Evolutionary conservation across 2,888 invertebrate species (phyloP).

Genomic region (Congeria kusceri): DNA sequence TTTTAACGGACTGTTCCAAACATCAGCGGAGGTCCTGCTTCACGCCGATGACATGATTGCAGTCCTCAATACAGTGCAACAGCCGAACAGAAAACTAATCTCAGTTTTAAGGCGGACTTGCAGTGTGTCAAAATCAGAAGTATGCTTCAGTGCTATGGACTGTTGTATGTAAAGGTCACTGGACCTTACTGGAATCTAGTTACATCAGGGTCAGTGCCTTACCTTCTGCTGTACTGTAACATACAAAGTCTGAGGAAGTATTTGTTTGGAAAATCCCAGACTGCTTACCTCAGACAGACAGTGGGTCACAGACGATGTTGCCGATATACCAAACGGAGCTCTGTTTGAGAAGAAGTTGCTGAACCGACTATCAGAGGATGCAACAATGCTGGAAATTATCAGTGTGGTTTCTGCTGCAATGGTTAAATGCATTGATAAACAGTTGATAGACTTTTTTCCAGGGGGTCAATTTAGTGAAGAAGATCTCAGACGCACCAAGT

Average conservation of each 20-base stretch:
- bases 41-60: constrained; percentile 29
- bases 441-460: constrained; percentile 52
- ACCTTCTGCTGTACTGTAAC: constrained; percentile 36
- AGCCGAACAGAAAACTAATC: constrained; percentile 35
- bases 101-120: constrained; percentile 34
- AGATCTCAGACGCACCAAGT: constrained; percentile 26
- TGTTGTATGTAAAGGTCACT: constrained; percentile 42
- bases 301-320: constrained; percentile 4
- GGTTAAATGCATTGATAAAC: constrained; percentile 31
- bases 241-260: constrained; percentile 4
- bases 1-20: constrained; percentile 53
- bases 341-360: background rate
- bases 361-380: background rate
- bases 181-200: constrained; percentile 50
- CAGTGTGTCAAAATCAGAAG: constrained; percentile 10
- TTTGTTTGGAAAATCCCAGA: background rate
- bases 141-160: constrained; percentile 29
- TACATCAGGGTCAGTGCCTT: constrained; percentile 16
- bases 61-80: constrained; percentile 13
- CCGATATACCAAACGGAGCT: background rate
- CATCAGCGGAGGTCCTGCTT: constrained; percentile 37
- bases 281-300: background rate
- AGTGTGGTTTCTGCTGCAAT: constrained; percentile 1
- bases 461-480: constrained; percentile 34
- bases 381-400: background rate